Conservation (phyloP, 1,140 invertebrate genomes). For the Solenopsis fugax region DNA sequence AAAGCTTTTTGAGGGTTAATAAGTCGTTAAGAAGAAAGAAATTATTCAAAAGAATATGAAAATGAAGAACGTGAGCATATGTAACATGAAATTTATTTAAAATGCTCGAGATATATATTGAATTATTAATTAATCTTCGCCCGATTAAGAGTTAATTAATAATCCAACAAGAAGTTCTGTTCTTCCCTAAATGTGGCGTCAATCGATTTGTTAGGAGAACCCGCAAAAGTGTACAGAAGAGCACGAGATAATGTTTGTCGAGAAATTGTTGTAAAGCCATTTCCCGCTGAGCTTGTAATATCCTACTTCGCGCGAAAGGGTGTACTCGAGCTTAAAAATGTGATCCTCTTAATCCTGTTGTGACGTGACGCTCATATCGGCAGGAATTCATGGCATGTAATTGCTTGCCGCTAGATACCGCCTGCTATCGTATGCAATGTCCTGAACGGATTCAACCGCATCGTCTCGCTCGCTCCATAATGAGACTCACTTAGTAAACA, state of each 20-base stretch:
- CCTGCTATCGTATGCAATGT: slow-evolving; percentile 44
- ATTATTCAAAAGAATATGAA: no score
- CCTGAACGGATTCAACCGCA: slow-evolving; percentile 49
- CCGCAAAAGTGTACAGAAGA: slow-evolving; percentile 21
- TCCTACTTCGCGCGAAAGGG: background rate
- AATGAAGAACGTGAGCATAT: no score
- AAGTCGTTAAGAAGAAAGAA: no score
- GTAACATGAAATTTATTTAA: no score
- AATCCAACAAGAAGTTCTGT: background rate
- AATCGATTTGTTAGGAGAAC: slow-evolving; percentile 1
- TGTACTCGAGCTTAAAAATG: slow-evolving; percentile 51
- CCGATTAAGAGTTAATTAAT: background rate
- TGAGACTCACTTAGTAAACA: slow-evolving; percentile 83
- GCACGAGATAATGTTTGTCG: background rate
- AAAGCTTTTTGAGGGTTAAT: no score
- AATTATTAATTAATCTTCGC: no score
- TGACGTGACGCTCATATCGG: slow-evolving; percentile 47
- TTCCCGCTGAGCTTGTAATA: slow-evolving; percentile 21
- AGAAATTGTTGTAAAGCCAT: slow-evolving; percentile 27
- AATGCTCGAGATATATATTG: no score
- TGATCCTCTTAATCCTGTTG: slow-evolving; percentile 65
- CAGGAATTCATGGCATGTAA: slow-evolving; percentile 63
- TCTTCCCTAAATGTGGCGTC: background rate
- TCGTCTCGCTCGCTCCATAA: slow-evolving; percentile 73
- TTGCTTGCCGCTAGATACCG: slow-evolving; percentile 65